Evolutionary conservation across 2,888 invertebrate genomes (phyloP), one percentile per base, ranked within the genome.

Genomic region (Plemyria rubiginata): DNA sequence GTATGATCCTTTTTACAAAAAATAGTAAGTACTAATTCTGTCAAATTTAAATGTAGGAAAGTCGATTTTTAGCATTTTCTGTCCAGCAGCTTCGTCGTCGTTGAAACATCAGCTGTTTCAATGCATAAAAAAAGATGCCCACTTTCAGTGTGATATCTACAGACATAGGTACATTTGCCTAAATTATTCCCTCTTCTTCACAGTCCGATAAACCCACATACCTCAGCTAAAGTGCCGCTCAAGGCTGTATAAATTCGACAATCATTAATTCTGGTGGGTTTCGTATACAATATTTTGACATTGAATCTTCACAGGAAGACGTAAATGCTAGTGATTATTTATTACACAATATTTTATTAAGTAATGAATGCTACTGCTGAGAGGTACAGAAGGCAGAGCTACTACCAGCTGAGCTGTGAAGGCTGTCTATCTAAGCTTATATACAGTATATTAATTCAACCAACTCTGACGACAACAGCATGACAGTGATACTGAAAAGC

Each of bases 181-280:
- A 40, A 53, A 59, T 16, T n/a, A 48, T 9, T 36, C 36, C 1
- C 11, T 59, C 54, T 5, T 41, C 29, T 54, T 48, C 22, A 13
- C 60, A 64, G 55, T 64, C 55, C 63, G 46, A 43, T 55, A 28
- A 41, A 38, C 57, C 52, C 67, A 73, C 71, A 72, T 73, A 71
- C 73, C 65, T 71, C 63, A 66, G 70, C 70, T 76, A 76, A 78
- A 86, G 82, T 81, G 81, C 71, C 79, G 45, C 74, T 79, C 88
- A 89, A 88, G 87, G 88, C 77, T 85, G 75, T 84, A 82, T 87
- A 86, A 84, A 85, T 87, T 85, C 73, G 78, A 77, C 78, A 52
- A 45, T 60, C 68, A 67, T 69, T 66, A 62, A 69, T 71, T 72
- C 70, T 73, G 69, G 32, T 41, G 22, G 3, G 73, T 70, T 74